Base-by-base conservation (phyloP, 2,888 invertebrate species). In the Caenorhabditis panamensis region DNA sequence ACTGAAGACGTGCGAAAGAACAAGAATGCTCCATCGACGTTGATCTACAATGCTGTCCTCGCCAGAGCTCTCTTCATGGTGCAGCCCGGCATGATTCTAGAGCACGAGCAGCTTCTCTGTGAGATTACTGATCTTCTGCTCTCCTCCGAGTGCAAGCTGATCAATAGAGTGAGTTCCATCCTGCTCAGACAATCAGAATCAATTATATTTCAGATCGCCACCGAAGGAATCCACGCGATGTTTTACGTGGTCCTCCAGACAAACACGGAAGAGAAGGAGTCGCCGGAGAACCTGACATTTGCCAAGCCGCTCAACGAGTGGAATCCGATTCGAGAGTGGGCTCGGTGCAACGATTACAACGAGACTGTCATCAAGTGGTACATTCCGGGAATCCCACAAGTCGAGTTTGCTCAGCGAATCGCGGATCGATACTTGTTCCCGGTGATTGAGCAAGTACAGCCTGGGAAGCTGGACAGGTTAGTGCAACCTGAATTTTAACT, bases 281-380 rank as follows among this genome's bases (percentile, higher is more conserved):
- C 56, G 26, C 49, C 53, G 1, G 66, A 75, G 20, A 66, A 73
- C 1, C 61, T 72, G 26, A 53, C 20, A 4, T 58, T 83, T 26
- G 37, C n/a, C 16, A 53, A 53, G 26, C 77, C 78, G 0, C 26
- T 84, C 9, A 63, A 24, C 4, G 75, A 84, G 47, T 84, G 84
- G 84, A 77, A 80, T 58, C 84, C 84, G 8, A 71, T 84, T 20
- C 36, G 75, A 9, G 80, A 76, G 36, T 84, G 84, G 84, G 82
- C 79, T 0, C 56, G 49, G 26, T 78, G 79, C 22, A 73, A 56
- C 18, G 53, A 69, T 16, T 64, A 67, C 58, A 59, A 78, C 44
- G 71, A 82, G 20, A 37, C 63, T 0, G 44, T 44, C 5, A 54
- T 84, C 37, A 47, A 47, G 6, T 84, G 80, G 80, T 77, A 75